Base-by-base conservation (phyloP, 2,797 vertebrate species). In the Acanthis flammea region DNA sequence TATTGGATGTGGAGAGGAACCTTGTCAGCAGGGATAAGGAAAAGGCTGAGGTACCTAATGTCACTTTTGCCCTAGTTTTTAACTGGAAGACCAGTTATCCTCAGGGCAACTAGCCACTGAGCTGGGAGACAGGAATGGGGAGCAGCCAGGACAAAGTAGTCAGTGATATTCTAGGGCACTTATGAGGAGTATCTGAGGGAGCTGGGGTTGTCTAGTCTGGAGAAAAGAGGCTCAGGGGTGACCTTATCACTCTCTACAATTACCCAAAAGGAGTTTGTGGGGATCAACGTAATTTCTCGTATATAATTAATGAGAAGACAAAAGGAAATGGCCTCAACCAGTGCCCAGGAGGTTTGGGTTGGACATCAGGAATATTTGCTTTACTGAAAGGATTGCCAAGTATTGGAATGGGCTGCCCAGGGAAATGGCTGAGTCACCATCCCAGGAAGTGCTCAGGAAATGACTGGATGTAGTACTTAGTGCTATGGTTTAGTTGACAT, bases 141-240 rank as follows among this genome's bases (percentile, higher is more conserved):
- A 75, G 3, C 4, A 62, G 21, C n/a, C 63, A 50, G 19, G 14
- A 25, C 0, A 0, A 55, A 82, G 16, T 1, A 62, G 19, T 22
- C 10, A 55, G 2, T 37, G 16, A 37, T 7, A 11, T 55, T 35
- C 13, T 81, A 28, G 24, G 3, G 9, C 31, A 42, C 27, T 24
- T 55, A 24, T 51, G n/a, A 75, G 37, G 7, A 75, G 9, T 16
- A 33, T 60, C n/a, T 67, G 18, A 60, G 5, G 27, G 15, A 67
- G 19, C 6, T 51, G 28, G 8, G 2, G 3, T n/a, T 79, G 14
- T 30, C 23, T 37, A n/a, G 10, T 42, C 19, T 55, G 48, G 10
- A 48, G 22, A 55, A 75, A 81, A 81, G 10, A 68, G 23, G 19
- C 13, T 81, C 30, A 57, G 35, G 42, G 11, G 6, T 68, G 42